A percentile compares a stretch with the other conserved stretches of the same genome.
These are phyloP conservation scores for Blastobasis lacticolella DNA, from an alignment of 2,888 invertebrate species.

Conservation along the genomic window DNA sequence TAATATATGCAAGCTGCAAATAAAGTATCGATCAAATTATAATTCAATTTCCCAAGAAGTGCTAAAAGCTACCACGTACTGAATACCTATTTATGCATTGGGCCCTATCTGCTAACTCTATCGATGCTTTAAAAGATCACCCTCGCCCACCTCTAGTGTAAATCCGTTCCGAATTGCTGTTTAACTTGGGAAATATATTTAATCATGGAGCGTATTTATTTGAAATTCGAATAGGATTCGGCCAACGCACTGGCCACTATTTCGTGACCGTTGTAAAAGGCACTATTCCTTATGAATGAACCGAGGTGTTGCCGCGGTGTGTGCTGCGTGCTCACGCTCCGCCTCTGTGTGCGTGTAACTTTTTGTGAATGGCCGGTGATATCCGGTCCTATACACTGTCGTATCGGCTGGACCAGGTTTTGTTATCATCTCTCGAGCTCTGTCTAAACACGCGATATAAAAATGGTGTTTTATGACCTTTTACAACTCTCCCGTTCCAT, in stretches of 20 bases:
- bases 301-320: slow-evolving; percentile 39
- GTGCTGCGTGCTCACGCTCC: slow-evolving; percentile 30
- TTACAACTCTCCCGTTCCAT: slow-evolving; percentile 56
- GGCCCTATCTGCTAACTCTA: too few species aligned
- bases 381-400: slow-evolving; percentile 57
- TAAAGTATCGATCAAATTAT: too few species aligned
- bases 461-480: slow-evolving; percentile 70
- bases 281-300: slow-evolving; percentile 66
- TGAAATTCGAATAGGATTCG: slow-evolving; percentile 24
- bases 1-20: too few species aligned
- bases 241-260: slow-evolving; percentile 39
- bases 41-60: too few species aligned
- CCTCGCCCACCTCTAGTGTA: slow-evolving; percentile 29
- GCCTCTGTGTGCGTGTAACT: slow-evolving; percentile 39
- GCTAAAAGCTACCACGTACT: too few species aligned
- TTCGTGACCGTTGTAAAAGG: slow-evolving; percentile 49
- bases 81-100: too few species aligned
- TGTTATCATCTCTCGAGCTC: slow-evolving; percentile 68
- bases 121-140: too few species aligned
- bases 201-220: slow-evolving; percentile 6
- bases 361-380: slow-evolving; percentile 71
- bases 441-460: slow-evolving; percentile 71
- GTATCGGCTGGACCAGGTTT: slow-evolving; percentile 60
- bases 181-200: slow-evolving; percentile 11
- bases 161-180: slow-evolving; percentile 29